Evolutionary conservation across 2,113 vertebrate genomes (phyloP).

Genomic region (Alligator sinensis): DNA sequence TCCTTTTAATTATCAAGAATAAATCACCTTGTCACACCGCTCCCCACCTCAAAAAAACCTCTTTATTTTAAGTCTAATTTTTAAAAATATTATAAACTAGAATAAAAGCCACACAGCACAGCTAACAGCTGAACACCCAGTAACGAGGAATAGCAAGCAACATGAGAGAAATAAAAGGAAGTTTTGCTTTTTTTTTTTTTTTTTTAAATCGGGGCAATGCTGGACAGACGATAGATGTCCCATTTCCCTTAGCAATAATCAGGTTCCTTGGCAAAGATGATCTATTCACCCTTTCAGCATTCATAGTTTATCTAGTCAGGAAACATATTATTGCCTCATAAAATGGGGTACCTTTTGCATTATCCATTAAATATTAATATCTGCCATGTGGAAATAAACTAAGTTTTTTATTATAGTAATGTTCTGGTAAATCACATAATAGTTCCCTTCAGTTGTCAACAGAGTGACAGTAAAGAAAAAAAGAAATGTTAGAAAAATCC

Average conservation of each 20-base stretch:
- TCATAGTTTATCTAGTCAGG: constrained; percentile 24
- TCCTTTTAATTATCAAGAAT: not conserved
- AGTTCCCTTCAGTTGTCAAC: not conserved
- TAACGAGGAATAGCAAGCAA: not conserved
- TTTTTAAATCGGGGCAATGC: constrained; percentile 3
- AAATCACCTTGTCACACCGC: not conserved
- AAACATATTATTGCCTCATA: constrained; percentile 45
- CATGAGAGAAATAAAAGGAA: not conserved
- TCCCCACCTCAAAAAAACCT: not conserved
- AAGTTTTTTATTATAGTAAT: constrained; percentile 38
- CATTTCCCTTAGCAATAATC: constrained; percentile 15
- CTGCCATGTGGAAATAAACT: constrained; percentile 9
- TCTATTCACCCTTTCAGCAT: constrained; percentile 21
- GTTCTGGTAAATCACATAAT: constrained; percentile 45
- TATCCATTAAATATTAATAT: constrained; percentile 74
- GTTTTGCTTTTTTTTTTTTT: not conserved
- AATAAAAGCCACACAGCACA: not conserved
- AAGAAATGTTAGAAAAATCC: not conserved
- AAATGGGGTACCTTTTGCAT: constrained; percentile 57
- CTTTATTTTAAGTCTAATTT: not conserved
- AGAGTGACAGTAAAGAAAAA: not conserved
- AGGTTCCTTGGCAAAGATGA: not conserved
- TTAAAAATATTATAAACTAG: not conserved
- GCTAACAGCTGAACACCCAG: not conserved
- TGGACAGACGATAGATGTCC: not conserved